These are phyloP conservation scores for Hirudinaria manillensis DNA, from an alignment of 2,888 invertebrate species.

Conservation along the genomic window DNA sequence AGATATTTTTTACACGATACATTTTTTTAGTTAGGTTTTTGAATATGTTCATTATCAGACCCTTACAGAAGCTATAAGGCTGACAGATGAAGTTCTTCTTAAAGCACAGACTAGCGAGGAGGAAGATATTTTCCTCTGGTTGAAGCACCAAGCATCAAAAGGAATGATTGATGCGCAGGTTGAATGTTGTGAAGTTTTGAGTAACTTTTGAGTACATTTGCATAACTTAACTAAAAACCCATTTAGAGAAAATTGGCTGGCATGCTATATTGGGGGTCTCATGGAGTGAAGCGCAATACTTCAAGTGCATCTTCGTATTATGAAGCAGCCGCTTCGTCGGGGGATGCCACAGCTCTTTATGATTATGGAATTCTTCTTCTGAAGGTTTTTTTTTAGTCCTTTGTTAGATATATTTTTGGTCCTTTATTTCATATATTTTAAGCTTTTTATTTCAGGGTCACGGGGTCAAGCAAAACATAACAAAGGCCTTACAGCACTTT, in stretches of 20 bases:
- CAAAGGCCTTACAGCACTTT: conserved; percentile 41
- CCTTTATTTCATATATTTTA: conserved; percentile 37
- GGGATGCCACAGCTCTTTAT: conserved; percentile 48
- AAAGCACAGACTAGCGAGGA: conserved; percentile 50
- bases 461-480: conserved; percentile 45
- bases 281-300: conserved; percentile 50
- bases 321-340: conserved; percentile 46
- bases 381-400: conserved; percentile 42
- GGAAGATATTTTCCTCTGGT: conserved; percentile 51
- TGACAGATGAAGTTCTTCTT: conserved; percentile 47
- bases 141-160: conserved; percentile 50
- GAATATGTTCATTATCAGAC: conserved; percentile 41
- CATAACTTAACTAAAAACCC: neutral
- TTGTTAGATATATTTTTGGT: no score
- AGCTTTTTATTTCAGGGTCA: conserved; percentile 45
- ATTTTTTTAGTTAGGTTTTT: neutral
- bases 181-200: neutral
- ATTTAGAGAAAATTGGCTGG: conserved; percentile 37
- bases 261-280: conserved; percentile 50
- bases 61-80: conserved; percentile 48
- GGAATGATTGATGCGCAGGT: conserved; percentile 52
- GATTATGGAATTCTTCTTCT: conserved; percentile 50
- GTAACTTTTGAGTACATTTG: neutral
- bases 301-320: conserved; percentile 48
- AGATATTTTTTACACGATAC: conserved; percentile 22